Evolutionary conservation across 2,113 vertebrate species (phyloP).

Genomic region (Egretta garzetta): DNA sequence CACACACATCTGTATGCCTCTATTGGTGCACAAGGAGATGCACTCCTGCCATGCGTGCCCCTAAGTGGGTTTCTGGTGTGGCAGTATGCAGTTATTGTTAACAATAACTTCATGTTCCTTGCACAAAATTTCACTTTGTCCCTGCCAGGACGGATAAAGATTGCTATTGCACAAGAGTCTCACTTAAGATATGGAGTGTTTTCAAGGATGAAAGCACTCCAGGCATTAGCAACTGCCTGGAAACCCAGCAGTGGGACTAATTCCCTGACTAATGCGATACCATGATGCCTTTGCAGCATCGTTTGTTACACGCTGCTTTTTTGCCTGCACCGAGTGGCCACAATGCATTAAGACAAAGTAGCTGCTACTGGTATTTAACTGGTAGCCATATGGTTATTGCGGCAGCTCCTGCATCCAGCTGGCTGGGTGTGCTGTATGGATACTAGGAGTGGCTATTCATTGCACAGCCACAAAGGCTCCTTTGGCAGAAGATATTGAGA

Average conservation of each 20-base stretch:
- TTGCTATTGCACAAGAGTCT: background rate
- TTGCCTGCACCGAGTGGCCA: background rate
- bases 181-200: background rate
- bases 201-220: slow-evolving; percentile 12
- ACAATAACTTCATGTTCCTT: background rate
- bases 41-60: rapidly evolving
- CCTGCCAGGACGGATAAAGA: background rate
- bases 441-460: background rate
- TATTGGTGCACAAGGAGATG: background rate
- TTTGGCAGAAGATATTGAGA: background rate
- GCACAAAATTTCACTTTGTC: background rate
- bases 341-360: background rate
- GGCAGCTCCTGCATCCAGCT: background rate
- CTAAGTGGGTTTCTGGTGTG: background rate
- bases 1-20: too few relatives aligned
- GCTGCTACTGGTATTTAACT: background rate
- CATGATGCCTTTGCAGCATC: background rate
- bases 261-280: background rate
- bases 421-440: background rate
- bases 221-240: background rate
- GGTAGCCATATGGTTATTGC: background rate
- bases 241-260: slow-evolving; percentile 15
- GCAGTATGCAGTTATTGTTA: background rate
- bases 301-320: background rate
- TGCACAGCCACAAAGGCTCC: background rate